Conservation (phyloP, 2,888 invertebrate species). For the Agapetus fuscipes region DNA sequence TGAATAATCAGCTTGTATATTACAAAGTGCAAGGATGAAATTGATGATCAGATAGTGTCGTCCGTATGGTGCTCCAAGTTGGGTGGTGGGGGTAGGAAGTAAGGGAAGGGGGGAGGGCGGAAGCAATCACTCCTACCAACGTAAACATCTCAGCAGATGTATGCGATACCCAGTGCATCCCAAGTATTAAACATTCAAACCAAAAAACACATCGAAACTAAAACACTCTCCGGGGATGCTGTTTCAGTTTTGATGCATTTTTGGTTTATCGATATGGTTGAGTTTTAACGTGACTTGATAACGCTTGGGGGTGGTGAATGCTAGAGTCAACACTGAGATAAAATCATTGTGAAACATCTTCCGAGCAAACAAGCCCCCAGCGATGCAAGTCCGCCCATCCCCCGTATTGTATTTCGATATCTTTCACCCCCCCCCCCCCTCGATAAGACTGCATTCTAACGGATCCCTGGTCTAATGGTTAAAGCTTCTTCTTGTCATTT, state of each 20-base stretch:
- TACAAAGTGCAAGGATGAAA: no score
- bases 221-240: background rate
- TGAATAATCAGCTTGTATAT: no score
- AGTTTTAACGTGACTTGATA: no score
- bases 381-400: slow-evolving; percentile 3
- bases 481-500: no score
- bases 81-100: no score
- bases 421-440: background rate
- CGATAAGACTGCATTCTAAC: no score
- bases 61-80: no score
- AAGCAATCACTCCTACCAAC: slow-evolving; percentile 15
- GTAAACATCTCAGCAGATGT: slow-evolving; percentile 14
- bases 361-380: slow-evolving; percentile 16
- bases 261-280: no score
- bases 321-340: slow-evolving; percentile 21
- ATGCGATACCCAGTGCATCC: background rate
- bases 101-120: slow-evolving; percentile 8
- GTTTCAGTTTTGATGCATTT: background rate
- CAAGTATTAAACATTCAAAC: background rate
- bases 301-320: slow-evolving; percentile 6
- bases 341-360: slow-evolving; percentile 22
- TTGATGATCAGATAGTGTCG: no score
- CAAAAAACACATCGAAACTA: background rate
- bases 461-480: no score
- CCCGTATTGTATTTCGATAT: slow-evolving; percentile 18